phyloP scores from a whole-genome alignment of 2,888 invertebrate genomes.

The Myopa tessellatipennis region DNA sequence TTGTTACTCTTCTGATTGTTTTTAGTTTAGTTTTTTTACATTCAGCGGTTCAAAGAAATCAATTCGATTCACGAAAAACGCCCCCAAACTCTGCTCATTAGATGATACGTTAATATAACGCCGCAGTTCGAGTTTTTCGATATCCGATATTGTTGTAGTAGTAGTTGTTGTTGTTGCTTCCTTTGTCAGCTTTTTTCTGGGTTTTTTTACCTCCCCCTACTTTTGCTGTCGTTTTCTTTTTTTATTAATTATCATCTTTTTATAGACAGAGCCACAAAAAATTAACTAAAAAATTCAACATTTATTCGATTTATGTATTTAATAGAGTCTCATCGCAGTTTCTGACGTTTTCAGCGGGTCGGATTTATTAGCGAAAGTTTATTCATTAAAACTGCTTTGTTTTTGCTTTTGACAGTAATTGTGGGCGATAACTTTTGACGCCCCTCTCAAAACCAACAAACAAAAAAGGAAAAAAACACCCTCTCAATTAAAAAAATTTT shows the following conservation, averaged over 20 bases:
- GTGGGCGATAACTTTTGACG: not conserved
- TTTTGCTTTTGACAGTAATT: not conserved
- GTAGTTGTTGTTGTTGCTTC: not conserved
- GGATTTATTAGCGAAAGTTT: not conserved
- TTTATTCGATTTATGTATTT: no score
- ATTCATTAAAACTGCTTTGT: not conserved
- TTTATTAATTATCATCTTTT: no score
- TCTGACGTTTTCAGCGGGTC: no score
- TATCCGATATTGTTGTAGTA: not conserved
- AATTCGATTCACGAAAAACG: conserved; percentile 32
- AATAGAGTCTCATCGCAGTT: no score
- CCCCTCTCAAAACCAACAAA: not conserved
- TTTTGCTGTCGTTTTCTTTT: no score
- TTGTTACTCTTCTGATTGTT: not conserved
- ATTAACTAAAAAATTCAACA: no score
- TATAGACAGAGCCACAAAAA: no score
- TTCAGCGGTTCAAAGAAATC: conserved; percentile 7
- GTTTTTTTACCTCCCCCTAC: no score
- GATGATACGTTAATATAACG: not conserved
- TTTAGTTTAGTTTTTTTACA: not conserved
- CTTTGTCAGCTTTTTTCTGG: not conserved
- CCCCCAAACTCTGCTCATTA: conserved; percentile 38
- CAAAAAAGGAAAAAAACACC: not conserved
- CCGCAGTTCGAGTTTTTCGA: not conserved
- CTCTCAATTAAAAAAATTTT: no score